These are phyloP conservation scores for Xenopus tropicalis DNA, from an alignment of 2,113 vertebrate genomes.

Conservation along the genomic window DNA sequence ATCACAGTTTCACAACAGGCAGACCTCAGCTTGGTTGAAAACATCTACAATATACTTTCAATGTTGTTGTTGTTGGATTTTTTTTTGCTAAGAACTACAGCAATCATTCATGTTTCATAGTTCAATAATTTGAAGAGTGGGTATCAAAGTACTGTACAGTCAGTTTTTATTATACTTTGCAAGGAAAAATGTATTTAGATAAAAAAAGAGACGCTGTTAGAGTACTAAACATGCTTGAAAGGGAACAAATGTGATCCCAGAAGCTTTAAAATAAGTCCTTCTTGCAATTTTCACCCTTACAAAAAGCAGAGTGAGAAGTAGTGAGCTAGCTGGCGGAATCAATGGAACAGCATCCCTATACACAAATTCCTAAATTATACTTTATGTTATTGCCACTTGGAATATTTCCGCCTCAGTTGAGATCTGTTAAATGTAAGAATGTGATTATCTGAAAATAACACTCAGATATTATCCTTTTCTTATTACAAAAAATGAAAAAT, in stretches of 20 bases:
- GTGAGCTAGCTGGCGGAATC: neutral
- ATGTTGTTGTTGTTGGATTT: too few relatives aligned
- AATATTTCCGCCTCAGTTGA: neutral
- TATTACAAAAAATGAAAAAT: neutral
- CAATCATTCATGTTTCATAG: neutral
- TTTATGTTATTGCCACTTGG: neutral
- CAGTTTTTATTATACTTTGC: too few relatives aligned
- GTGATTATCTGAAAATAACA: neutral
- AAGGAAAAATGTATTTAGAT: too few relatives aligned
- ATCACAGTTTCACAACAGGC: conserved; percentile 13
- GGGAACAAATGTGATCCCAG: too few relatives aligned
- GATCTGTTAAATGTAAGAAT: neutral
- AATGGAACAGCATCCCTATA: neutral
- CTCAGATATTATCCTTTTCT: neutral
- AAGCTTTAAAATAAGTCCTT: neutral
- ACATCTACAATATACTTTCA: too few relatives aligned
- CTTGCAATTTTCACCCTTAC: neutral
- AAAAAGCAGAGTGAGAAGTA: neutral
- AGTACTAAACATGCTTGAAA: too few relatives aligned
- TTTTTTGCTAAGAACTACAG: neutral
- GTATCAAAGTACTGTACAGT: neutral
- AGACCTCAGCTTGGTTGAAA: too few relatives aligned
- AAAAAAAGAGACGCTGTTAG: too few relatives aligned
- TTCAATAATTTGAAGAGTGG: neutral
- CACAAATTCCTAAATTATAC: neutral